A percentile compares a stretch with the other conserved stretches of the same genome.
Evolutionary conservation across 2,113 vertebrate genomes (phyloP).

Genomic region (Serinus canaria): DNA sequence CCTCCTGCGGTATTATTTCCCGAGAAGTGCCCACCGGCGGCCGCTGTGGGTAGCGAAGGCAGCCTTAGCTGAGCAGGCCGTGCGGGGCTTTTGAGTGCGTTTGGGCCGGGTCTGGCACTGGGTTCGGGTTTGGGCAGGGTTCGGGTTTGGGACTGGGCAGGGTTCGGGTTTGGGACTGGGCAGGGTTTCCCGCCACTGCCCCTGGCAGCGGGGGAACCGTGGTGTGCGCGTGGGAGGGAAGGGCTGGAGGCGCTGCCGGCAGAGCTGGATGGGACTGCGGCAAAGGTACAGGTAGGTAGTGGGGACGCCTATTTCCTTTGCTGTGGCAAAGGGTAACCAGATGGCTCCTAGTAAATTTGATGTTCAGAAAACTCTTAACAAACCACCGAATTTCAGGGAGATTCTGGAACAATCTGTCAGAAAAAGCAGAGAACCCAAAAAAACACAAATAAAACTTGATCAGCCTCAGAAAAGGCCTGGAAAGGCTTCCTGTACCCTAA

Average conservation of each 20-base stretch:
- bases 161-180: neutral
- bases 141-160: neutral
- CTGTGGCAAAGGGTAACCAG: too few relatives aligned
- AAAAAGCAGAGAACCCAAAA: neutral
- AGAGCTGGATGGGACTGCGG: neutral
- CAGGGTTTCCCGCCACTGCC: accelerated
- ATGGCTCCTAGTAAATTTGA: neutral
- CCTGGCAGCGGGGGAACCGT: accelerated
- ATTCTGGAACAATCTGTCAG: neutral
- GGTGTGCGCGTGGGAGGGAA: too few relatives aligned
- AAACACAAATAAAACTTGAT: neutral
- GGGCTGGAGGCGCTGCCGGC: neutral
- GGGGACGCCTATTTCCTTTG: neutral
- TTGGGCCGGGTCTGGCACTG: accelerated
- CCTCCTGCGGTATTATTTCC: neutral
- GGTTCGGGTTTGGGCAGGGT: neutral
- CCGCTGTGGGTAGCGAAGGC: accelerated
- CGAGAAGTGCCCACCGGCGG: neutral
- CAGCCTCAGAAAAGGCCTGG: neutral
- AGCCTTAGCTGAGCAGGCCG: neutral
- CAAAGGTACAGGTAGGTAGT: neutral
- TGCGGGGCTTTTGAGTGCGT: accelerated
- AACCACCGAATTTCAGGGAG: accelerated
- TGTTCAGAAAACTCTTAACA: neutral
- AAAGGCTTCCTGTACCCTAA: neutral